Conservation (phyloP, 1,140 invertebrate species). For the Leptopilina clavipes region DNA sequence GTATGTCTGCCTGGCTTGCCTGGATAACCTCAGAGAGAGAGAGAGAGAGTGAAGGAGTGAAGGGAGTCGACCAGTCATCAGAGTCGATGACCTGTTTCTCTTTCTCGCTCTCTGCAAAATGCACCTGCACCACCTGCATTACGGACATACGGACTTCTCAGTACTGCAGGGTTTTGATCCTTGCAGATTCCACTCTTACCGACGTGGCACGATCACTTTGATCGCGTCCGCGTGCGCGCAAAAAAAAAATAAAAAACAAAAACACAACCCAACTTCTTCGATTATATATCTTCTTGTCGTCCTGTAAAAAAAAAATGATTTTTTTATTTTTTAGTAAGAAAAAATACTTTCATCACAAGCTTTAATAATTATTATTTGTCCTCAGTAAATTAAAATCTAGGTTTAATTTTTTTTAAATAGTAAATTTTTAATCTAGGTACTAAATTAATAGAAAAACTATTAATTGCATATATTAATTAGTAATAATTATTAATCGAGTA, state of each 20-base stretch:
- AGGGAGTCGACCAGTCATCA: conserved; percentile 45
- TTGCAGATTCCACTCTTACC: conserved; percentile 9
- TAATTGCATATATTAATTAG: too few relatives aligned
- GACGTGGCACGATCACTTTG: conserved; percentile 1
- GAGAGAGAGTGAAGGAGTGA: conserved; percentile 45
- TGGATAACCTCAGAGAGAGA: conserved; percentile 30
- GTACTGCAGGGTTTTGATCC: conserved; percentile 20
- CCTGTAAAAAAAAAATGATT: conserved; percentile 53
- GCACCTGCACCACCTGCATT: conserved; percentile 50
- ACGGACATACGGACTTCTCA: not conserved
- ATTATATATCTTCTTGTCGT: too few relatives aligned
- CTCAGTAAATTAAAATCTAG: too few relatives aligned
- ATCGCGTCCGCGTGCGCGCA: conserved; percentile 17
- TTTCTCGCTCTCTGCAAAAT: conserved; percentile 45
- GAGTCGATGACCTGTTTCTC: conserved; percentile 56
- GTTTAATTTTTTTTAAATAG: too few relatives aligned
- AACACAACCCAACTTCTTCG: too few relatives aligned
- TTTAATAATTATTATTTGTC: too few relatives aligned
- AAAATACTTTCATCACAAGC: too few relatives aligned
- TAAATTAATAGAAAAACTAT: too few relatives aligned
- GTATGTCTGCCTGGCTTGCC: not conserved
- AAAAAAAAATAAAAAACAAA: too few relatives aligned
- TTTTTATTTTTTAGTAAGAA: conserved; percentile 29
- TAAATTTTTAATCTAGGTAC: too few relatives aligned
- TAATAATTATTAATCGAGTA: too few relatives aligned